phyloP scores from a whole-genome alignment of 2,113 vertebrate species.

The Phalacrocorax aristotelis region DNA sequence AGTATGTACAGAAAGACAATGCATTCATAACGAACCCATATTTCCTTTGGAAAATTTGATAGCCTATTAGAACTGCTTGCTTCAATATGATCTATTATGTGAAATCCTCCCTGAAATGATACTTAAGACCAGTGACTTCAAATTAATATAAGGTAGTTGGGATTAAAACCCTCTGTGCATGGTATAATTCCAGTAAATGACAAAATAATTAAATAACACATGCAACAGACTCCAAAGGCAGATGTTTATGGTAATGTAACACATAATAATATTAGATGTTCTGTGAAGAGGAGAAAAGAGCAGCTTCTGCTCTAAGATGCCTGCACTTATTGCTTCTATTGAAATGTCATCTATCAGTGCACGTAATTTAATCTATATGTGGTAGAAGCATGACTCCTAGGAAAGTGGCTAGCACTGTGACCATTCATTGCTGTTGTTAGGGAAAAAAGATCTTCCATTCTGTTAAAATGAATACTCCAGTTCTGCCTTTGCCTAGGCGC shows the following conservation, averaged over 20 bases:
- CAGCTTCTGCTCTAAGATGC: neutral
- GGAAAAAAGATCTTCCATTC: constrained; percentile 51
- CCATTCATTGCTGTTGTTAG: constrained; percentile 11
- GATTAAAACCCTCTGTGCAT: neutral
- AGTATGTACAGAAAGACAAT: neutral
- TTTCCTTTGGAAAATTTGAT: neutral
- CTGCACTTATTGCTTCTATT: neutral
- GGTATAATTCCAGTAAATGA: constrained; percentile 60
- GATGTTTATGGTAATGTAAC: neutral
- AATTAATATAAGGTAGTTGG: neutral
- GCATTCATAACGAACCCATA: neutral
- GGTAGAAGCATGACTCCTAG: constrained; percentile 24
- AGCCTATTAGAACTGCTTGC: neutral
- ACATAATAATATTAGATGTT: neutral
- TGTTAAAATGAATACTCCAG: constrained; percentile 33
- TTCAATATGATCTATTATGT: neutral
- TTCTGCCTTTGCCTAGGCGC: neutral
- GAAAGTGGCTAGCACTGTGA: constrained; percentile 4
- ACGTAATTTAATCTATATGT: constrained; percentile 48
- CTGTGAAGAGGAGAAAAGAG: constrained; percentile 27
- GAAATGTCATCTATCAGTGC: neutral
- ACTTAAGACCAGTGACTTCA: constrained; percentile 55
- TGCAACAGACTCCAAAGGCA: constrained; percentile 15
- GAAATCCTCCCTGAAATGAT: constrained; percentile 29
- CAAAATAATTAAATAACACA: constrained; percentile 69